A percentile compares a stretch with the other conserved stretches of the same genome.
These are phyloP conservation scores for Passerina amoena DNA, from an alignment of 2,113 vertebrate species.

Conservation along the genomic window DNA sequence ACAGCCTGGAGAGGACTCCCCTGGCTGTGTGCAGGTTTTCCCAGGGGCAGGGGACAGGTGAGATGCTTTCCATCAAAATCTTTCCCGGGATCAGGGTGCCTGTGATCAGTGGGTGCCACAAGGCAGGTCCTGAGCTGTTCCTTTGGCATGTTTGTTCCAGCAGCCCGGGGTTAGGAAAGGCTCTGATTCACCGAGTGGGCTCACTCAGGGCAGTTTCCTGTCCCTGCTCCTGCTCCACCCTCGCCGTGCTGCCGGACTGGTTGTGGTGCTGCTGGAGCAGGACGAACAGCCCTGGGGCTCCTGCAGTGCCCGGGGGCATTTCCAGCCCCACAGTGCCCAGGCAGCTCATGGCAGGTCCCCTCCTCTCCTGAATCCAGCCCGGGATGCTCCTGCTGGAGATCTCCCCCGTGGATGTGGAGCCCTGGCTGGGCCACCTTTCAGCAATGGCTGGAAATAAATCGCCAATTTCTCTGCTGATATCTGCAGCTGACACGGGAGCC, in stretches of 20 bases:
- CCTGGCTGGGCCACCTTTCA: neutral
- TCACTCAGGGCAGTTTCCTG: neutral
- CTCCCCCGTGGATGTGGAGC: neutral
- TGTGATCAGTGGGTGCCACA: accelerated
- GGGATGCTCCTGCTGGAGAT: accelerated
- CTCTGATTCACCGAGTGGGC: neutral
- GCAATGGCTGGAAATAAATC: neutral
- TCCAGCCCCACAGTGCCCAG: neutral
- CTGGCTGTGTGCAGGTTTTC: neutral
- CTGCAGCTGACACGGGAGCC: slow-evolving; percentile 11
- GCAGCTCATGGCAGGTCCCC: accelerated
- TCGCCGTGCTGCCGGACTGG: neutral
- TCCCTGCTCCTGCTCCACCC: neutral
- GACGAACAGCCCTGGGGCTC: neutral
- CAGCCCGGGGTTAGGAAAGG: neutral
- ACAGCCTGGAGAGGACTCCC: neutral
- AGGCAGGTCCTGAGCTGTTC: neutral
- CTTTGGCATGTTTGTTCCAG: neutral
- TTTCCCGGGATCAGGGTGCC: accelerated
- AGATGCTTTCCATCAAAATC: accelerated
- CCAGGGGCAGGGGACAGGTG: neutral
- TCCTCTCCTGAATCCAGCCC: accelerated
- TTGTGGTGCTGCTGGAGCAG: neutral
- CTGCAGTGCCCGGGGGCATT: accelerated
- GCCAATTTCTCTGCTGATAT: neutral